Evolutionary conservation across 2,113 vertebrate genomes (phyloP).

Genomic region (Gasterosteus nipponicus): DNA sequence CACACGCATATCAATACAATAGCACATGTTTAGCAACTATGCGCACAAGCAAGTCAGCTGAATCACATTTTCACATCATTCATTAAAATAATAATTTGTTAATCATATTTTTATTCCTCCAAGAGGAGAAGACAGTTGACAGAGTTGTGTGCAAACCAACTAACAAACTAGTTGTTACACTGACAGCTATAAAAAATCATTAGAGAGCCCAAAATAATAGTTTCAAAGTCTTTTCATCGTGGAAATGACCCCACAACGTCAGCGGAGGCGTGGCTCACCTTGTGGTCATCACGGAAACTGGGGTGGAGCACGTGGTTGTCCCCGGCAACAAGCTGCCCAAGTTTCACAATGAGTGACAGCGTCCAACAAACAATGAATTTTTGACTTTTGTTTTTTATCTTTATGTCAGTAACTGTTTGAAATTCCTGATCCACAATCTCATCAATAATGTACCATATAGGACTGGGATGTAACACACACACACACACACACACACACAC

Average conservation of each 20-base stretch:
- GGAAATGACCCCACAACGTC: slow-evolving; percentile 64
- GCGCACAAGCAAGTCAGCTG: neutral
- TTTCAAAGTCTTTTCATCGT: neutral
- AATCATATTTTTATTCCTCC: neutral
- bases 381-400: neutral
- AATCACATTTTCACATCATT: neutral
- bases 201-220: neutral
- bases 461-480: neutral
- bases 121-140: neutral
- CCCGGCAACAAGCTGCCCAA: slow-evolving; percentile 79
- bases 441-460: neutral
- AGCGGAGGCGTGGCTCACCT: slow-evolving; percentile 81
- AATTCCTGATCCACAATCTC: neutral
- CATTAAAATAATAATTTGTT: neutral
- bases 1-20: neutral
- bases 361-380: neutral
- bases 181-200: neutral
- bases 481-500: neutral
- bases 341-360: slow-evolving; percentile 72
- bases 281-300: slow-evolving; percentile 74
- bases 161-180: neutral
- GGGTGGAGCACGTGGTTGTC: slow-evolving; percentile 76
- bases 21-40: neutral
- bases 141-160: neutral
- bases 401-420: neutral